phyloP scores from a whole-genome alignment of 2,113 vertebrate species.

The Melanerpes formicivorus region DNA sequence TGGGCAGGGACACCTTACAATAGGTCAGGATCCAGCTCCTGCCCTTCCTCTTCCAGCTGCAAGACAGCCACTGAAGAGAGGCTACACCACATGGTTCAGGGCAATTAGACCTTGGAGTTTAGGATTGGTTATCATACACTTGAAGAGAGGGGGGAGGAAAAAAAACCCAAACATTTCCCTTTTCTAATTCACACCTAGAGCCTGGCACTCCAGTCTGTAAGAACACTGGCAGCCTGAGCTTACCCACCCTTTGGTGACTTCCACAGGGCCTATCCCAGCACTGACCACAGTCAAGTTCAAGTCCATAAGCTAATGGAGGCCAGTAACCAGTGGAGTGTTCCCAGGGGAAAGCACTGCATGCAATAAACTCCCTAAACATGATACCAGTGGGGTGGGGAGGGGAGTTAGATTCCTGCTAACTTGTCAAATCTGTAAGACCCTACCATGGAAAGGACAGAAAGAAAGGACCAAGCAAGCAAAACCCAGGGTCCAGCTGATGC shows the following conservation, averaged over 20 bases:
- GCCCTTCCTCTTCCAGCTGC: not conserved
- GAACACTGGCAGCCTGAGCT: not conserved
- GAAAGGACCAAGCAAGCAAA: not conserved
- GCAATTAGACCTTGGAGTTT: not conserved
- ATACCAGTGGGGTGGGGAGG: not conserved
- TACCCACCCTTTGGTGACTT: not conserved
- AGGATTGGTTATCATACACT: not conserved
- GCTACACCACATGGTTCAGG: accelerated
- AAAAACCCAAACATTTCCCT: not conserved
- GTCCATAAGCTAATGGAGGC: not conserved
- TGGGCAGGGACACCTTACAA: no score
- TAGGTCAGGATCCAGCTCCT: not conserved
- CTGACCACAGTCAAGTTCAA: not conserved
- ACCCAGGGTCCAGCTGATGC: accelerated
- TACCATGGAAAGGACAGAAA: not conserved
- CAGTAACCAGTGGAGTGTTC: not conserved
- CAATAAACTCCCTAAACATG: accelerated
- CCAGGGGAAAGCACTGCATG: not conserved
- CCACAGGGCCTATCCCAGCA: not conserved
- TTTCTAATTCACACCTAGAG: not conserved
- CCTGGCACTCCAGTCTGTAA: not conserved
- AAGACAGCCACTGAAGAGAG: not conserved
- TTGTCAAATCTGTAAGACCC: not conserved
- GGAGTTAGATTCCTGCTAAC: not conserved
- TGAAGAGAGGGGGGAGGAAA: accelerated